Evolutionary conservation across 2,797 vertebrate genomes (phyloP), one percentile per base, ranked within the genome.

Genomic region (Melanotaenia boesemani): DNA sequence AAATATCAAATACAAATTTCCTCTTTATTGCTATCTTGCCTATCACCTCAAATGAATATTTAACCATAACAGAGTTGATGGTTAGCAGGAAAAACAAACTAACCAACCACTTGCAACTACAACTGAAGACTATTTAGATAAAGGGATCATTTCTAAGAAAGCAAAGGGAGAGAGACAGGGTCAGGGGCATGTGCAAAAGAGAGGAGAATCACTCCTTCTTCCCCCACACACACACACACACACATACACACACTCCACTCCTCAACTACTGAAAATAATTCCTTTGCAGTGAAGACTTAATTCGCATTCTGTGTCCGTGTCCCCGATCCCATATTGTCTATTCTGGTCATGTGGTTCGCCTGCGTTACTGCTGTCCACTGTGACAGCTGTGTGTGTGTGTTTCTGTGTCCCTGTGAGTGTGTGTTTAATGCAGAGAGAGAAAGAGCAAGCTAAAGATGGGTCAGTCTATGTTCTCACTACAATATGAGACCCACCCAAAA

Each of bases 241-340:
- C 64, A 62, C 36, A 61, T 26, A 41, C 52, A 70, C 68, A 63
- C 63, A 65, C 72, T 59, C 50, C 69, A 67, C 72, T 80, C 80
- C 46, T 68, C 70, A 67, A 62, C 82, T 80, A 84, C 82, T 84
- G 81, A 88, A 85, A 89, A 86, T 88, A 88, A 92, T 92, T 92
- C 82, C 82, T 88, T 91, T 89, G 89, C 89, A 87, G 88, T 73
- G 78, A 89, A 74, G 85, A 88, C 89, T 91, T 92, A 84, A 92
- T 92, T 92, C 86, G 87, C 83, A 93, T 92, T 92, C 92, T 83
- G 83, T 77, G 86, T 90, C 74, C 54, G 75, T 90, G 86, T 86
- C 72, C 80, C 83, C 84, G 78, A 86, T 89, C 86, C 86, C 7
- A 37, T 76, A 88, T 92, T 89, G 91, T 88, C 76, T 91, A 92